Percentiles rank a stretch among this genome's conserved stretches.
phyloP scores from a whole-genome alignment of 2,113 vertebrate species.

The Anseranas semipalmata region DNA sequence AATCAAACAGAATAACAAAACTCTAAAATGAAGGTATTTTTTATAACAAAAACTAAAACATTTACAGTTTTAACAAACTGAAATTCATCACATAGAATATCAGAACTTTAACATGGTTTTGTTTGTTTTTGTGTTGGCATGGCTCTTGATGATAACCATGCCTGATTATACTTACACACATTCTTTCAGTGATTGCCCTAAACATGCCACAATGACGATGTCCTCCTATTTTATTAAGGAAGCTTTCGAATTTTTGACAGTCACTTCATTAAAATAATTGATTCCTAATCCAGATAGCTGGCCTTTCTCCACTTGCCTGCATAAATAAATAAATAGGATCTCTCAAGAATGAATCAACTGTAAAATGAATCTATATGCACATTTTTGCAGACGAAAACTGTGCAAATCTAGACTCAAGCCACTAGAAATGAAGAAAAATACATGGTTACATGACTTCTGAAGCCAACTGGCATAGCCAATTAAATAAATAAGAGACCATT shows the following conservation, averaged over 20 bases:
- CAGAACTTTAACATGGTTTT: not conserved
- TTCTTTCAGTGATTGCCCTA: not conserved
- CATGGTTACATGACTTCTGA: not conserved
- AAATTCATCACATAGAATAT: not conserved
- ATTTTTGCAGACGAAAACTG: not conserved
- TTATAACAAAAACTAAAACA: not conserved
- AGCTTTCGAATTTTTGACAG: not conserved
- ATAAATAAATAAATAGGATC: not conserved
- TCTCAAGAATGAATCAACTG: not conserved
- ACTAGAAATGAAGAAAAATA: conserved; percentile 16
- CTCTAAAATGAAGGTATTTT: not conserved
- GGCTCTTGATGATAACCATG: not conserved
- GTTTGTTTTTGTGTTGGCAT: not conserved
- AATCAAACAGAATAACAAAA: not conserved
- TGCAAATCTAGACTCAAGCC: not conserved
- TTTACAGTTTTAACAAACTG: not conserved
- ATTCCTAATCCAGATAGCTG: not conserved
- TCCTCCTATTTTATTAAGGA: not conserved
- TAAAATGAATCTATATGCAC: not conserved
- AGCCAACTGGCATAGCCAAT: conserved; percentile 12
- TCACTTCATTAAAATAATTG: not conserved
- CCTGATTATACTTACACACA: not conserved
- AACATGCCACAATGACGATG: not conserved
- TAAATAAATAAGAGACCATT: conserved; percentile 27
- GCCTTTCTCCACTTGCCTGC: not conserved